These are phyloP conservation scores for Cylindroiulus punctatus DNA, from an alignment of 2,888 invertebrate genomes.

Conservation along the genomic window DNA sequence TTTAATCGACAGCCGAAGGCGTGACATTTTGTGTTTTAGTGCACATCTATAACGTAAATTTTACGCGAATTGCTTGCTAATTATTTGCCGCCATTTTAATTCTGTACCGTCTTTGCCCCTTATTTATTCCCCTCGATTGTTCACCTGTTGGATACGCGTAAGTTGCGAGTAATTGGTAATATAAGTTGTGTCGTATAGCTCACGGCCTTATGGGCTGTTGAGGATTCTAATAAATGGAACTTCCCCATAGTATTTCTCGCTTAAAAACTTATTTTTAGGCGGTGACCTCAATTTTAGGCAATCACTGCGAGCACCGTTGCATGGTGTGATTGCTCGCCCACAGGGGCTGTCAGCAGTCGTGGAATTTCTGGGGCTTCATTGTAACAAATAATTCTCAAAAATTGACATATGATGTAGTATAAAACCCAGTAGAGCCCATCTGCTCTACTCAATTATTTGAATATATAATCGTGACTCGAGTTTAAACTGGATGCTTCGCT, in stretches of 20 bases:
- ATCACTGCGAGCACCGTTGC: background rate
- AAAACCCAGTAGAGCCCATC: background rate
- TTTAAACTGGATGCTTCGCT: background rate
- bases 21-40: background rate
- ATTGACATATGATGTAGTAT: background rate
- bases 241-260: background rate
- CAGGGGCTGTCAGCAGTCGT: background rate
- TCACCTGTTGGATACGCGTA: background rate
- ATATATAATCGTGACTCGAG: background rate
- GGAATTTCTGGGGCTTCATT: too few relatives aligned
- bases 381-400: too few relatives aligned
- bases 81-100: background rate
- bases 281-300: background rate
- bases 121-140: background rate
- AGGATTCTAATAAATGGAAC: slow-evolving; percentile 7
- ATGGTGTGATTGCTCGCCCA: background rate
- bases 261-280: background rate
- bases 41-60: background rate
- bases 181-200: background rate
- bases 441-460: background rate
- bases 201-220: background rate
- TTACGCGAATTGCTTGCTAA: slow-evolving; percentile 12
- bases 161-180: background rate
- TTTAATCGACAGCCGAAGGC: background rate
- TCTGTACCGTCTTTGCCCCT: background rate